Base-by-base conservation (phyloP, 2,797 vertebrate species). In the Lutjanus campechanus region DNA sequence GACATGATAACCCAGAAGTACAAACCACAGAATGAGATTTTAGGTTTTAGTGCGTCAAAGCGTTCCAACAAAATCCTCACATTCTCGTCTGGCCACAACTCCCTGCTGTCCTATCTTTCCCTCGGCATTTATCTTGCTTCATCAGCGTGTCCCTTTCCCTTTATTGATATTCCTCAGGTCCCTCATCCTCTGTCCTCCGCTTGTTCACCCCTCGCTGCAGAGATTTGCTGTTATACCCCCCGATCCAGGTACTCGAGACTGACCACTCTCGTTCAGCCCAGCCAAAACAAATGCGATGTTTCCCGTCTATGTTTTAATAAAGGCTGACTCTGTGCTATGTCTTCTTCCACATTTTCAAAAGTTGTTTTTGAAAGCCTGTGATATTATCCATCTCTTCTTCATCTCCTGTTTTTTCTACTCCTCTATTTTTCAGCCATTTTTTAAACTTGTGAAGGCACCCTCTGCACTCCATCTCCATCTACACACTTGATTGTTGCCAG, bases 261-360 rank as follows among this genome's bases (percentile, higher is more conserved):
- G 89, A 90, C 70, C 73, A 61, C 69, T 87, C 40, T 67, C 66
- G 36, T 10, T 22, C 69, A 19, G 77, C 44, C 3, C 69, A 68
- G 90, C 91, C 93, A 92, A 94, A 89, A 88, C 84, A 94, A 93
- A 95, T 87, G 81, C 62, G 77, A 70, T 74, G 76, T 91, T 94
- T 91, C 90, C 84, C 58, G 5, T 88, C 85, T 64, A 47, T 84
- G 84, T 83, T 89, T 89, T 82, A 83, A 71, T 72, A 77, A 88
- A 73, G 65, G 61, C 22, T 71, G 79, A 85, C 82, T 84, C 83
- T 91, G 88, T 70, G 81, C 78, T 85, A 40, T 73, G 83, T 91
- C 89, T 81, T 85, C 58, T 70, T 85, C 69, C 54, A 73, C 76
- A 5, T 73, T 81, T 81, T 79, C 69, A 76, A 70, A 86, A 83